Percentiles rank a stretch among this genome's conserved stretches.
phyloP scores from a whole-genome alignment of 1,140 invertebrate species.

The Temnothorax longispinosus region DNA sequence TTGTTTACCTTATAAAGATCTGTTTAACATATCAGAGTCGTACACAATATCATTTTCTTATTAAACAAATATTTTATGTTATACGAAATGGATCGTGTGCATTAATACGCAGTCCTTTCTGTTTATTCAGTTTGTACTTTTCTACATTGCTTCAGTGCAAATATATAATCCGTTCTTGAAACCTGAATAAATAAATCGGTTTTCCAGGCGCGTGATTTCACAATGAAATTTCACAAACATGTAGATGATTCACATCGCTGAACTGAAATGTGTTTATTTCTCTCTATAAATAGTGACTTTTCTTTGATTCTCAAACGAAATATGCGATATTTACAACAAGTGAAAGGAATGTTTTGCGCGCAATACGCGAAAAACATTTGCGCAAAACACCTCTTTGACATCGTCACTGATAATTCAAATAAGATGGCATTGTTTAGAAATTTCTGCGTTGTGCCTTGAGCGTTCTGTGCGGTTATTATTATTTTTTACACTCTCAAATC shows the following conservation, averaged over 20 bases:
- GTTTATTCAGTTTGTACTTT: not conserved
- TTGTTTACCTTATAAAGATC: not conserved
- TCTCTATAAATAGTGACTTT: conserved; percentile 1
- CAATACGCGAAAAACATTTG: not conserved
- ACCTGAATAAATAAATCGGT: conserved; percentile 32
- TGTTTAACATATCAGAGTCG: not conserved
- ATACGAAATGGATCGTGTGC: not conserved
- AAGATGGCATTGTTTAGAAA: not conserved
- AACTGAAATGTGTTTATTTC: not conserved
- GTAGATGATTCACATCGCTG: conserved; percentile 20
- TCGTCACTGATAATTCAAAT: conserved; percentile 25
- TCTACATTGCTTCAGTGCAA: not conserved
- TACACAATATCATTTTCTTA: not conserved
- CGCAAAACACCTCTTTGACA: conserved; percentile 3
- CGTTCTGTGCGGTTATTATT: conserved; percentile 43
- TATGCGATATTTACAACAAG: conserved; percentile 28
- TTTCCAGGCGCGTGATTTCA: conserved; percentile 23
- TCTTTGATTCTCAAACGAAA: conserved; percentile 10
- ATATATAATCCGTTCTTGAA: conserved; percentile 17
- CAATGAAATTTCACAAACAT: conserved; percentile 31
- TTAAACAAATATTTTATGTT: not conserved
- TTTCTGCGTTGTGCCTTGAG: not conserved
- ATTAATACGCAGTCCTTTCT: not conserved
- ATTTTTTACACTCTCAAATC: conserved; percentile 29
- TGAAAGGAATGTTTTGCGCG: not conserved